These are phyloP conservation scores for Rhimphoctona megacephalus DNA, from an alignment of 2,888 invertebrate species.

Conservation along the genomic window DNA sequence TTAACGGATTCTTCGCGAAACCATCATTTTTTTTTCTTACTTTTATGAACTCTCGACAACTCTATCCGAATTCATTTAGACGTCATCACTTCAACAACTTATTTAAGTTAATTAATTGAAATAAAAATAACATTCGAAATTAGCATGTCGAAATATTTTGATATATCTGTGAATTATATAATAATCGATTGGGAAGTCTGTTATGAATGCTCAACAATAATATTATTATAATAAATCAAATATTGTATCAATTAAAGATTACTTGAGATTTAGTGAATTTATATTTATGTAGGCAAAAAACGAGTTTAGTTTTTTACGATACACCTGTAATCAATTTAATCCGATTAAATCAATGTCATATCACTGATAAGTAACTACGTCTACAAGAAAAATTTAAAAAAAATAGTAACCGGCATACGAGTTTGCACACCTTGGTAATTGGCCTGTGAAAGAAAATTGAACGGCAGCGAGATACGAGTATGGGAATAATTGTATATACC, in stretches of 20 bases:
- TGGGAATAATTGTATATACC: slow-evolving; percentile 51
- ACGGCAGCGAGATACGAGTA: background rate
- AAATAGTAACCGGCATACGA: slow-evolving; percentile 13
- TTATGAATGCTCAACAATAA: too few species aligned
- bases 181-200: too few species aligned
- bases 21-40: background rate
- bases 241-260: too few species aligned
- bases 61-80: background rate
- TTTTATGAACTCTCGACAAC: background rate
- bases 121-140: too few species aligned
- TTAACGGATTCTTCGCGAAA: background rate
- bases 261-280: background rate
- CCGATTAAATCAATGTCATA: slow-evolving; percentile 38
- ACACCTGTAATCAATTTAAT: slow-evolving; percentile 24
- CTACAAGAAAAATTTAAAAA: background rate
- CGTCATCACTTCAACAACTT: background rate
- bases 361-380: slow-evolving; percentile 6
- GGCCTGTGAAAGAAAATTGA: slow-evolving; percentile 34
- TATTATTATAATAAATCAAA: too few species aligned
- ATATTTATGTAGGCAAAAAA: too few species aligned
- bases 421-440: slow-evolving; percentile 31
- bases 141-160: too few species aligned
- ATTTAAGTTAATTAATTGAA: too few species aligned
- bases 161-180: too few species aligned
- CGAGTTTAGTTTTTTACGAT: background rate